Base-by-base conservation (phyloP, 1,140 invertebrate species). In the Dendrolimus punctatus region DNA sequence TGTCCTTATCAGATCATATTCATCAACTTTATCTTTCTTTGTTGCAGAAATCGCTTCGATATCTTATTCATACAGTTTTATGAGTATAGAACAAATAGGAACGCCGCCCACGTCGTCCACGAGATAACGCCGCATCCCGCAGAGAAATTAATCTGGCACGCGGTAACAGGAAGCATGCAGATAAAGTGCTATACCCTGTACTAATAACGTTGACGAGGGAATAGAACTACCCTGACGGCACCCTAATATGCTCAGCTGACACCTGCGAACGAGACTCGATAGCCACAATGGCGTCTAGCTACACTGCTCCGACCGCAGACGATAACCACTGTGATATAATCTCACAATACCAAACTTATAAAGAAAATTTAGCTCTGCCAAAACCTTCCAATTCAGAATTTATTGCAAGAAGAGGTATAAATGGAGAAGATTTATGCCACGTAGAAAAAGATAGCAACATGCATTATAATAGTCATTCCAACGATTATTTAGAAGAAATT, bases 1-100 rank as follows among this genome's bases (percentile, higher is more conserved):
- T 45, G n/a, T 23, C 41, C 45, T 71, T 65, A 68, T 68, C 60
- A 54, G 46, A 44, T 64, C 44, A 52, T 53, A 66, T 60, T 69
- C 42, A 78, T 69, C 55, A 68, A 64, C 47, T 49, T 63, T 66
- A 73, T 76, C 62, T 60, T 60, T 74, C 66, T 70, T 79, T 81
- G 78, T 85, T 85, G 70, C 81, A 85, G 81, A 81, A 71, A 83
- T 77, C 71, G 70, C 76, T 80, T 71, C 68, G 61, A 77, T 82
- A 80, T 81, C 78, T 77, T 79, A 73, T 81, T 64, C 62, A 78
- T 62, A 81, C 81, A 81, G 76, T 77, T 79, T 80, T 81, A 75
- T 70, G 77, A 80, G 80, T 78, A 66, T 64, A 70, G 65, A 74
- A 69, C 70, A 78, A 81, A 82, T 73, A 82, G 62, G 62, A 64